phyloP scores from a whole-genome alignment of 2,113 vertebrate genomes.

The Morone saxatilis region DNA sequence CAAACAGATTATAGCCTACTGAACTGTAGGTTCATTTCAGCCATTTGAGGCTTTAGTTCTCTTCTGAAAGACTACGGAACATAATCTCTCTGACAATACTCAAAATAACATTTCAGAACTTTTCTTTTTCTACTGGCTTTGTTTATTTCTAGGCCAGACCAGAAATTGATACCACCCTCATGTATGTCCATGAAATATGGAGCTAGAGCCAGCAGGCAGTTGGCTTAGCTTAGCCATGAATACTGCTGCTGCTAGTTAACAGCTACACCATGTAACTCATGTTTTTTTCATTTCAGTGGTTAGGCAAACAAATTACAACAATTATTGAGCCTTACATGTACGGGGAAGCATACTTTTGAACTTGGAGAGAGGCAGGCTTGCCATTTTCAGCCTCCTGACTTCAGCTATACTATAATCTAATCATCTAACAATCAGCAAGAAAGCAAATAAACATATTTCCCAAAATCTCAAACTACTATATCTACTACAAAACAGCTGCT shows the following conservation, averaged over 20 bases:
- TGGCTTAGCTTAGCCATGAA: no score
- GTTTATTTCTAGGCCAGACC: no score
- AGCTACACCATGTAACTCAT: no score
- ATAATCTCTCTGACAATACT: background rate
- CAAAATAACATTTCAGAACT: no score
- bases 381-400: background rate
- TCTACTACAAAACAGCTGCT: background rate
- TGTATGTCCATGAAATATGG: no score
- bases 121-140: no score
- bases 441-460: background rate
- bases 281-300: background rate
- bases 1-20: background rate
- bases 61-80: background rate
- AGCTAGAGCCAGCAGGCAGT: no score
- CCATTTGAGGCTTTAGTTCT: background rate
- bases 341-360: background rate
- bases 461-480: background rate
- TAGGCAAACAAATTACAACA: background rate
- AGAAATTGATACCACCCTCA: no score
- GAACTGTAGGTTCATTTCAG: background rate
- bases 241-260: no score
- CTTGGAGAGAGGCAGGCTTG: background rate
- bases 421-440: background rate
- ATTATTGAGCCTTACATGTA: background rate
- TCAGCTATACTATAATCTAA: background rate